Evolutionary conservation across 2,113 vertebrate genomes (phyloP).

Genomic region (Malurus alboscapulatus): DNA sequence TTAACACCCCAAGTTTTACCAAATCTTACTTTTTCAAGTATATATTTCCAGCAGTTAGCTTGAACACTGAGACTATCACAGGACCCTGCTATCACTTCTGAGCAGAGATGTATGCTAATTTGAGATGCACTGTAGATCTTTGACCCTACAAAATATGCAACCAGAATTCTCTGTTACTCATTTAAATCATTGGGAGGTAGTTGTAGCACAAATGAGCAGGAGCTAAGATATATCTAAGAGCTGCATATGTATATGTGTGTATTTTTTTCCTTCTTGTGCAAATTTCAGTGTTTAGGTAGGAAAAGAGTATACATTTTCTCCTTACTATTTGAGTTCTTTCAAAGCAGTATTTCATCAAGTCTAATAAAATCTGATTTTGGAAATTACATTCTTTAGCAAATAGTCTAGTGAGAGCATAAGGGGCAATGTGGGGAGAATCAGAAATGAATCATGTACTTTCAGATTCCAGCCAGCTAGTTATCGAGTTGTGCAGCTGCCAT

Average conservation of each 20-base stretch:
- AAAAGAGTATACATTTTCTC: background rate
- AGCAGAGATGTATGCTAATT: background rate
- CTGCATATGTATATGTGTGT: background rate
- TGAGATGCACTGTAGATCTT: background rate
- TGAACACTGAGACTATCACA: background rate
- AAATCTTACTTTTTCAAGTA: background rate
- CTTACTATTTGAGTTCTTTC: background rate
- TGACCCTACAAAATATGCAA: background rate
- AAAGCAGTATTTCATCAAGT: background rate
- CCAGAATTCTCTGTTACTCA: background rate
- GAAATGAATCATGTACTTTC: constrained; percentile 3
- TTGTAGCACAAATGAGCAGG: background rate
- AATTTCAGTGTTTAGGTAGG: background rate
- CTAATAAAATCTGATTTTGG: background rate
- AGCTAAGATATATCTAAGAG: background rate
- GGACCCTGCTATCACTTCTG: background rate
- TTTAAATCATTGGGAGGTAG: background rate
- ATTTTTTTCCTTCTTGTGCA: background rate
- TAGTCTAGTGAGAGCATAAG: background rate
- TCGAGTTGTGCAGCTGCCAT: background rate
- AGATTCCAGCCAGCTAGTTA: constrained; percentile 25
- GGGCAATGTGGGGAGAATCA: background rate
- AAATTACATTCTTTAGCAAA: background rate
- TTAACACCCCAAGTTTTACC: background rate
- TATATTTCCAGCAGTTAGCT: background rate